Evolutionary conservation across 2,888 invertebrate genomes (phyloP), one percentile per base, ranked within the genome.

Genomic region (Cyaniris semiargus): DNA sequence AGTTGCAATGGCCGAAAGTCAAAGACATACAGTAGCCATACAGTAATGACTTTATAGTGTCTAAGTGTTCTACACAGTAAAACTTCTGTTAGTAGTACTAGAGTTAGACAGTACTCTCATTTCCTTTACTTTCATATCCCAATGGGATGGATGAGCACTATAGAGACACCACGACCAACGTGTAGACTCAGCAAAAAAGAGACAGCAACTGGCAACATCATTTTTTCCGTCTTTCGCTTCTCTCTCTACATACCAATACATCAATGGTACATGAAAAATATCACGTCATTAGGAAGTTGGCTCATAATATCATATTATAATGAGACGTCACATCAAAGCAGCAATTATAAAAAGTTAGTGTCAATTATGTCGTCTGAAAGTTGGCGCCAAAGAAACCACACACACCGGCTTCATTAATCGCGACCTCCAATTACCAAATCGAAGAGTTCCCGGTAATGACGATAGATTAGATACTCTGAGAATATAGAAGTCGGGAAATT

Each of bases 341-440:
- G 71, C 71, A 77, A 72, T 56, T 72, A 72, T 76, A 70, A 72
- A 77, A 77, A 77, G 77, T 72, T 71, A 38, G 74, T 74, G 74
- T 72, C 77, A 77, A 77, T 77, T 76, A 70, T 48, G 44, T 38
- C 66, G 76, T 76, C 72, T 72, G 71, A 71, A 58, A 58, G 71
- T 77, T 77, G 79, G 78, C 79, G 79, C 85, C 87, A 85, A 89
- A 90, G 89, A 91, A 88, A 90, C 90, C 83, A 81, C 84, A 82
- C 86, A 23, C 58, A 84, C 85, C 86, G 84, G 85, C 85, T 87
- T 92, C 91, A 90, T 91, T 91, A 91, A 88, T 87, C 83, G 86
- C 82, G 86, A 84, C 84, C 85, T 91, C 91, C 90, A 92, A 92
- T 92, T 91, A 92, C 88, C 87, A 86, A 85, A 83, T 83, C 80